A percentile compares a stretch with the other conserved stretches of the same genome.
phyloP scores from a whole-genome alignment of 1,140 invertebrate genomes.

The Drosophila quadrilineata region DNA sequence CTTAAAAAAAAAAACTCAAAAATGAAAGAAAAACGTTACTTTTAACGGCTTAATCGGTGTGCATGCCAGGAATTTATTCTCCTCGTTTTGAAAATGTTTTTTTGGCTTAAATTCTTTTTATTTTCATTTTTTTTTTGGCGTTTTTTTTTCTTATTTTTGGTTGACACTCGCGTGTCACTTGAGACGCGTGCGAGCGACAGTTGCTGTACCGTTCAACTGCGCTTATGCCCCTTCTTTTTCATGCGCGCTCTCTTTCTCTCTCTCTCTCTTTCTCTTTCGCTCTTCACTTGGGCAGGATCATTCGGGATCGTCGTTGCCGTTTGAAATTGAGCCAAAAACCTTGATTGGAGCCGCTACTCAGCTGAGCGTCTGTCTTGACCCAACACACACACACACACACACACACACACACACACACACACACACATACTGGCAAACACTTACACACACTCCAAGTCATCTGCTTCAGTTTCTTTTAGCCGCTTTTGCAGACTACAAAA shows the following conservation, averaged over 20 bases:
- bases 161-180: conserved; percentile 73
- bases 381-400: background rate
- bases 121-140: conserved; percentile 6
- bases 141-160: conserved; percentile 20
- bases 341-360: conserved; percentile 38
- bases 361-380: background rate
- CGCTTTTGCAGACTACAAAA: too few species aligned
- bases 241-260: background rate
- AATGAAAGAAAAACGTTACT: conserved; percentile 26
- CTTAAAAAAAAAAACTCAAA: background rate
- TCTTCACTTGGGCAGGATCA: background rate
- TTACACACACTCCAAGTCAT: too few species aligned
- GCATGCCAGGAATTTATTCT: too few species aligned
- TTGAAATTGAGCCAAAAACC: conserved; percentile 69
- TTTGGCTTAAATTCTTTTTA: too few species aligned
- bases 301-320: conserved; percentile 16
- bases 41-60: conserved; percentile 55
- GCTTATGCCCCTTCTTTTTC: background rate
- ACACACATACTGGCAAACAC: too few species aligned
- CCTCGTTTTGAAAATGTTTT: too few species aligned
- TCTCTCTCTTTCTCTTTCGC: background rate
- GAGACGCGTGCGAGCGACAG: conserved; percentile 78
- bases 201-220: too few species aligned
- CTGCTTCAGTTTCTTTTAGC: background rate
- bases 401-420: background rate